Base-by-base conservation (phyloP, 2,113 vertebrate genomes). In the Aspiorhynchus laticeps region DNA sequence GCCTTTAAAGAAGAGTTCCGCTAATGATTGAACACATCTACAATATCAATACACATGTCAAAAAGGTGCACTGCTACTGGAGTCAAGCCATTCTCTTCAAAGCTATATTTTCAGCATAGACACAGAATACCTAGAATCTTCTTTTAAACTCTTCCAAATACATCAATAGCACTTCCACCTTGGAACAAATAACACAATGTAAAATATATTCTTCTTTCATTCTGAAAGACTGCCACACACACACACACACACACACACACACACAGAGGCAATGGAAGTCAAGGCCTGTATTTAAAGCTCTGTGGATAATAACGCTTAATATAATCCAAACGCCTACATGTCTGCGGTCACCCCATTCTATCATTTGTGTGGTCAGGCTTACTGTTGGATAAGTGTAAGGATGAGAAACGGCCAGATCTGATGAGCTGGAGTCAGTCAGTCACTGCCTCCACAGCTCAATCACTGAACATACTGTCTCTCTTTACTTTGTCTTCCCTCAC, bases 331-430 rank as follows among this genome's bases (percentile, higher is more conserved):
- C 7, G 33, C 75, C 83, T 74, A 59, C 83, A 59, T 56, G 33
- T 84, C 31, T 56, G 48, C 51, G 69, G 83, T 56, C 83, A 75
- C 61, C 38, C 59, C 2, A 53, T 84, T 51, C 67, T 84, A 69
- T 84, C 46, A 74, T 59, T 43, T 84, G 83, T 56, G 83, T 74
- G 48, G 83, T 84, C 24, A 74, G 83, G 51, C 69, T 84, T 75
- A 74, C 83, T 11, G 41, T 48, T 83, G 63, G 80, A 71, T 69
- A 31, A 83, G 41, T 43, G 61, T 69, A 67, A 48, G 41, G 80
- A 51, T 63, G 38, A 48, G 41, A 51, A 83, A 69, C 17, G 0
- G 26, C 41, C 61, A 31, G 69, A 51, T 83, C 17, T 61, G 56
- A 38, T n/a, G 53, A 83, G 38, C 43, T 69, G 80, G 41, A 65